Base-by-base conservation (phyloP, 2,113 vertebrate species). In the Lepidothrix coronata region DNA sequence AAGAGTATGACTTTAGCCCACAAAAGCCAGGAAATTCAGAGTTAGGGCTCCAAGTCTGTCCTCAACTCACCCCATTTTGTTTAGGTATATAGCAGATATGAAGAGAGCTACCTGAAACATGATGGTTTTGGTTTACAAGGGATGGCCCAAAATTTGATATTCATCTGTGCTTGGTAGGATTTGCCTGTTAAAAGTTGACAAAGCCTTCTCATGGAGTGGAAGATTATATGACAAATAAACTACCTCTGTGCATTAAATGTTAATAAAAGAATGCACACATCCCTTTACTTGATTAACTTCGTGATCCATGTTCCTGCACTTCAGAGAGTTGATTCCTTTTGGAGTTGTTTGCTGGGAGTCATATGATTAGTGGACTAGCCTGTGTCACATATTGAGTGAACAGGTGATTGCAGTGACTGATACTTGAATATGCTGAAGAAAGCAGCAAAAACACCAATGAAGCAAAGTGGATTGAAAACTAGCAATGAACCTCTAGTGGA, bases 1-100 rank as follows among this genome's bases (percentile, higher is more conserved):
- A 98, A 95, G 95, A 22, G 81, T 89, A 96, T 96, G 96, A 98
- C 95, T 98, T 97, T 96, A 98, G 96, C 97, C 97, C 98, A 97
- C 97, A 98, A 97, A 96, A 97, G 97, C 97, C 92, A 97, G 88
- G 52, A 97, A 96, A 97, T 95, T 97, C 96, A 96, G 84, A 96
- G 93, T 77, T 95, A 90, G 94, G 96, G 78, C 96, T 97, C 73
- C 82, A 97, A 79, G 35, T 58, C 85, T 98, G 98, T 98, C 98
- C 98, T 98, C 83, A 98, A 92, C 55, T 98, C 91, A 98, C 98
- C 98, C 75, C 94, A 70, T 86, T 96, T 95, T 97, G 91, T 97
- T 97, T 96, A 95, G 95, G 94, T 91, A 80, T 95, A 44, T 61
- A 96, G 79, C 55, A 96, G 57, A 94, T 81, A 93, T 20, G 54